These are phyloP conservation scores for Aplocera efformata DNA, from an alignment of 2,888 invertebrate species.

Conservation along the genomic window DNA sequence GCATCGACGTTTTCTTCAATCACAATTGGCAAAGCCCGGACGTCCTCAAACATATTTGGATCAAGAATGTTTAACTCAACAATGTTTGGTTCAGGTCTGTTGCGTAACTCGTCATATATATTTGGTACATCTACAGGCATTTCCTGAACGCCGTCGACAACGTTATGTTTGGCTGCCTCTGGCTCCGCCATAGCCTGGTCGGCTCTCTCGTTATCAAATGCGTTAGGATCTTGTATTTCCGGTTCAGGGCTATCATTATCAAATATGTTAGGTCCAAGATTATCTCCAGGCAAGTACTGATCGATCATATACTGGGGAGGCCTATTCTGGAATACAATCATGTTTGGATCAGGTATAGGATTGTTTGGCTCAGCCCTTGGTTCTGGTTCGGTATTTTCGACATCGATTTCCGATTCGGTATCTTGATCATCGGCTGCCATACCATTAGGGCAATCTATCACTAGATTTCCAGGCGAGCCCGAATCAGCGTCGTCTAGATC, in stretches of 20 bases:
- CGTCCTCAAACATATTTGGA: constrained; percentile 4
- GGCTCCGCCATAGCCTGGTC: neutral
- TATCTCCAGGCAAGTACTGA: constrained; percentile 1
- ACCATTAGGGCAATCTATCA: constrained; percentile 7
- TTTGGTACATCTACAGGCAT: too few relatives aligned
- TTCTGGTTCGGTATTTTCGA: too few relatives aligned
- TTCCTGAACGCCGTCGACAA: too few relatives aligned
- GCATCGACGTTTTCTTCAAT: too few relatives aligned
- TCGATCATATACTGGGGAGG: constrained; percentile 4
- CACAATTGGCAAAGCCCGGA: too few relatives aligned
- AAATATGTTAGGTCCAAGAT: constrained; percentile 13
- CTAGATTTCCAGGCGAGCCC: constrained; percentile 5
- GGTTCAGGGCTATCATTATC: constrained; percentile 12
- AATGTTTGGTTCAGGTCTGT: too few relatives aligned
- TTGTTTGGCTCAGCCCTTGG: too few relatives aligned
- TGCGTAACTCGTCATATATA: too few relatives aligned
- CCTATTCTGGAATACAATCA: neutral
- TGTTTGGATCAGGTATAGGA: too few relatives aligned
- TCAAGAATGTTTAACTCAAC: constrained; percentile 5
- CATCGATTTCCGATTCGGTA: too few relatives aligned
- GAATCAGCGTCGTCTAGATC: constrained; percentile 9
- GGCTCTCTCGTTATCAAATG: constrained; percentile 3
- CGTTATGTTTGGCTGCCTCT: too few relatives aligned
- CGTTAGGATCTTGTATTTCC: neutral
- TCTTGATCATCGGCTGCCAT: neutral